phyloP scores from a whole-genome alignment of 2,113 vertebrate species.

The Lates calcarifer region DNA sequence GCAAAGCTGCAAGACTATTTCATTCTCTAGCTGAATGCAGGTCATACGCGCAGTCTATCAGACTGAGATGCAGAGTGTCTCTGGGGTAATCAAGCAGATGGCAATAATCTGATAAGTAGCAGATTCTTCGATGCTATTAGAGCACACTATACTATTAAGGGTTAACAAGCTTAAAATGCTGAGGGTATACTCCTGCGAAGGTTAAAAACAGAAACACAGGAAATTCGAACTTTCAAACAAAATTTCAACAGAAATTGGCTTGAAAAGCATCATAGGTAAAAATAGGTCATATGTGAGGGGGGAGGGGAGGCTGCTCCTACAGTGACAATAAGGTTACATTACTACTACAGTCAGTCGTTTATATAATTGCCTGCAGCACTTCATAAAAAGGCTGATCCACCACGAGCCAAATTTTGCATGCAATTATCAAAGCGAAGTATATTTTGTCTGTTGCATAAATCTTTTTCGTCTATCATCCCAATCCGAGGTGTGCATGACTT shows the following conservation, averaged over 20 bases:
- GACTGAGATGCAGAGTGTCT: conserved; percentile 26
- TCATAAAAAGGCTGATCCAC: not conserved
- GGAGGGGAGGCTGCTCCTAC: conserved; percentile 27
- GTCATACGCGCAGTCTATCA: conserved; percentile 14
- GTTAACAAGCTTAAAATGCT: not conserved
- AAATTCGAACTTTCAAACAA: too few relatives aligned
- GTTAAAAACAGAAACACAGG: not conserved
- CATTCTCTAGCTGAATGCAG: not conserved
- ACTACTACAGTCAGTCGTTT: not conserved
- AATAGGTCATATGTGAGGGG: conserved; percentile 53
- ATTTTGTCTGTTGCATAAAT: not conserved
- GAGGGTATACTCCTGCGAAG: not conserved
- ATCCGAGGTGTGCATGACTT: not conserved
- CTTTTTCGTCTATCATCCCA: not conserved
- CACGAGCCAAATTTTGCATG: not conserved
- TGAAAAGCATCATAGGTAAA: conserved; percentile 21
- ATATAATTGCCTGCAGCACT: not conserved
- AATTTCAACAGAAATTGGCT: not conserved
- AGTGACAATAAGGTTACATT: conserved; percentile 4
- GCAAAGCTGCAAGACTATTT: conserved; percentile 1
- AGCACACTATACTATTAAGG: not conserved
- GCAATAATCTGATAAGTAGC: conserved; percentile 39
- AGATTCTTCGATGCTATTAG: not conserved
- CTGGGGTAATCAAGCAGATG: conserved; percentile 38
- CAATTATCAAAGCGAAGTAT: not conserved